These are phyloP conservation scores for Scaptomyza graminum DNA, from an alignment of 1,140 invertebrate species.

Conservation along the genomic window DNA sequence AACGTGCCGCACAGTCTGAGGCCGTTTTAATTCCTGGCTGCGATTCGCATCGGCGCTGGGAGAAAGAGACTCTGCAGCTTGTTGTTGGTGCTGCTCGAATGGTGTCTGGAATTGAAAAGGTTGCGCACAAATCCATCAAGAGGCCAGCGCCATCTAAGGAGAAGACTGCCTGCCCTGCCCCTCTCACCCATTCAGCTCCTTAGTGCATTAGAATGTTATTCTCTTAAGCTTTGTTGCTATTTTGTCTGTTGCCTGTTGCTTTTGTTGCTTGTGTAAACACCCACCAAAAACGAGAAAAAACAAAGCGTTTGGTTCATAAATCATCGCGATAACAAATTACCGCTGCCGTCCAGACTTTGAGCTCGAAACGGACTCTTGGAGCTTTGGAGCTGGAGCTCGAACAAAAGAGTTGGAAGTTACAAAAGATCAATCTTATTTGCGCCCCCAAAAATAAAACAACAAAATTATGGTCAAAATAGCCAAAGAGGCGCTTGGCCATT, in stretches of 20 bases:
- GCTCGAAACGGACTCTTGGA: neutral
- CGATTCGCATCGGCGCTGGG: constrained; percentile 48
- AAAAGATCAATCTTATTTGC: constrained; percentile 83
- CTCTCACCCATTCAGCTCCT: neutral
- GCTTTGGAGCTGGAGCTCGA: constrained; percentile 30
- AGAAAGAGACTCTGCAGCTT: neutral
- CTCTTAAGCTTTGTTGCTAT: constrained; percentile 9
- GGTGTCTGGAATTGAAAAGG: constrained; percentile 53
- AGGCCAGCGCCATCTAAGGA: constrained; percentile 19
- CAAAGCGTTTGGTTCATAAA: constrained; percentile 73
- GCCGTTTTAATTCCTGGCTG: constrained; percentile 41
- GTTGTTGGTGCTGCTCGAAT: constrained; percentile 15
- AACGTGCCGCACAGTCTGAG: constrained; percentile 59
- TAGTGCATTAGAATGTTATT: constrained; percentile 67
- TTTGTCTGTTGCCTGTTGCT: too few species aligned
- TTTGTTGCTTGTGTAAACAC: constrained; percentile 70
- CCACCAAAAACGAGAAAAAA: constrained; percentile 54
- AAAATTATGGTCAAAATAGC: constrained; percentile 47
- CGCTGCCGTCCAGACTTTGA: constrained; percentile 61
- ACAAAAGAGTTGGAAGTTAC: constrained; percentile 77
- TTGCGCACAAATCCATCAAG: constrained; percentile 74
- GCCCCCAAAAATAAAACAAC: constrained; percentile 52
- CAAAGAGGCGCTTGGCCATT: constrained; percentile 67
- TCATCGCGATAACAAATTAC: constrained; percentile 83
- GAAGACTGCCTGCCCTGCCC: neutral